A percentile compares a stretch with the other conserved stretches of the same genome.
phyloP scores from a whole-genome alignment of 2,797 vertebrate species.

The Crocidura indochinensis region DNA sequence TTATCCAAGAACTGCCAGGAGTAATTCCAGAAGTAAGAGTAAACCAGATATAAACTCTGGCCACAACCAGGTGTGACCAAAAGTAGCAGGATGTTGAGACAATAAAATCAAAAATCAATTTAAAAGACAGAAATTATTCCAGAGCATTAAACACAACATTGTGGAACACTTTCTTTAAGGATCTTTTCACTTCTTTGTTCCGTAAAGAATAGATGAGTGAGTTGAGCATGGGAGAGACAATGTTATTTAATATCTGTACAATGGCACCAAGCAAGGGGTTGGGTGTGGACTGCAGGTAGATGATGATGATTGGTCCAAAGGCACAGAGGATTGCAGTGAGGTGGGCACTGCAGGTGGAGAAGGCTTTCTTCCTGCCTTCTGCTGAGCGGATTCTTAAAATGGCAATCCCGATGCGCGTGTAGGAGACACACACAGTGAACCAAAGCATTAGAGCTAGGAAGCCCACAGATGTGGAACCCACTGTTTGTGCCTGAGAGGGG shows the following conservation, averaged over 20 bases:
- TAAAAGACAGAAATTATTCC: neutral
- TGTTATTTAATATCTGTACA: constrained; percentile 81
- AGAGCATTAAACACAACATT: neutral
- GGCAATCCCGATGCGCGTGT: constrained; percentile 67
- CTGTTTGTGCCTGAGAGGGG: constrained; percentile 50
- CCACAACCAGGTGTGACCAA: no score
- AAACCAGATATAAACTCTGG: no score
- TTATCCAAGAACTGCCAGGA: neutral
- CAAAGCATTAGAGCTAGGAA: constrained; percentile 72
- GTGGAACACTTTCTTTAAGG: constrained; percentile 66
- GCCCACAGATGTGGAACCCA: constrained; percentile 66
- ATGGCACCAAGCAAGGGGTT: constrained; percentile 68
- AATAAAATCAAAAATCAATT: neutral
- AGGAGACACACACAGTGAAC: constrained; percentile 74
- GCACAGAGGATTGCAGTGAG: constrained; percentile 78
- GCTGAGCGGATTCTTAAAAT: constrained; percentile 76
- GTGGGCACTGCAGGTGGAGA: constrained; percentile 85
- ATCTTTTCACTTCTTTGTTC: constrained; percentile 79
- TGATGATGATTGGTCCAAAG: constrained; percentile 76
- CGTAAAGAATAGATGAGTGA: constrained; percentile 81
- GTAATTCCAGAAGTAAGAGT: neutral
- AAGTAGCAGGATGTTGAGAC: neutral
- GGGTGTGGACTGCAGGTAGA: constrained; percentile 75
- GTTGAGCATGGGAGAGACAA: constrained; percentile 82
- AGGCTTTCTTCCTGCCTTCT: constrained; percentile 74